phyloP scores from a whole-genome alignment of 2,113 vertebrate species.

The Lepisosteus oculatus region DNA sequence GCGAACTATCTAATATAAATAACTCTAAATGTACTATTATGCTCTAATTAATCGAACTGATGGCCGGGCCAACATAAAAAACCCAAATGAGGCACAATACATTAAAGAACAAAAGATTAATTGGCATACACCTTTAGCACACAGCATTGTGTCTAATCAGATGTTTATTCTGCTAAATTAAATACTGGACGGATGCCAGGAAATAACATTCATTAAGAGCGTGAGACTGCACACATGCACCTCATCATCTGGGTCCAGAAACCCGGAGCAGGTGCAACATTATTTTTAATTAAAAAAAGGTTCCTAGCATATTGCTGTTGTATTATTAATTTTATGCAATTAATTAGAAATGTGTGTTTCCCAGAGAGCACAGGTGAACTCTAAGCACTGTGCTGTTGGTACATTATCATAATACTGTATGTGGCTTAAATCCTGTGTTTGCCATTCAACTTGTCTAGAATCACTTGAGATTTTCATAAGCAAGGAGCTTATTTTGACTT shows the following conservation, averaged over 20 bases:
- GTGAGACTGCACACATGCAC: slow-evolving; percentile 20
- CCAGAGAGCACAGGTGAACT: too few relatives aligned
- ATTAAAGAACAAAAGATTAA: slow-evolving; percentile 34
- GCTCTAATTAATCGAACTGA: slow-evolving; percentile 2
- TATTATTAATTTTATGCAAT: too few relatives aligned
- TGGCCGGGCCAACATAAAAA: not conserved
- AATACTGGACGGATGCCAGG: slow-evolving; percentile 9
- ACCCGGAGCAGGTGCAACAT: slow-evolving; percentile 23
- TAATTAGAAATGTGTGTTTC: too few relatives aligned
- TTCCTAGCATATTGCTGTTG: not conserved
- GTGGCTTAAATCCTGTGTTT: too few relatives aligned
- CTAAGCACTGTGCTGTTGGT: too few relatives aligned
- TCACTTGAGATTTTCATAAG: too few relatives aligned
- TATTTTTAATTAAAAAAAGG: not conserved
- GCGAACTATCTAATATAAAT: too few relatives aligned
- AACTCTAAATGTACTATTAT: too few relatives aligned
- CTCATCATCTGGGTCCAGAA: not conserved
- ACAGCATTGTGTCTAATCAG: slow-evolving; percentile 10
- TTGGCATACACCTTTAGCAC: slow-evolving; percentile 4
- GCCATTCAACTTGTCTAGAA: too few relatives aligned
- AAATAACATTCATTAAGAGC: not conserved
- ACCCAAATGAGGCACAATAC: slow-evolving; percentile 7
- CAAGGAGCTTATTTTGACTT: too few relatives aligned
- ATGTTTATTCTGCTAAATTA: slow-evolving; percentile 21
- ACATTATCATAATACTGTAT: too few relatives aligned